Conservation (phyloP, 2,113 vertebrate species). For the Progne subis region DNA sequence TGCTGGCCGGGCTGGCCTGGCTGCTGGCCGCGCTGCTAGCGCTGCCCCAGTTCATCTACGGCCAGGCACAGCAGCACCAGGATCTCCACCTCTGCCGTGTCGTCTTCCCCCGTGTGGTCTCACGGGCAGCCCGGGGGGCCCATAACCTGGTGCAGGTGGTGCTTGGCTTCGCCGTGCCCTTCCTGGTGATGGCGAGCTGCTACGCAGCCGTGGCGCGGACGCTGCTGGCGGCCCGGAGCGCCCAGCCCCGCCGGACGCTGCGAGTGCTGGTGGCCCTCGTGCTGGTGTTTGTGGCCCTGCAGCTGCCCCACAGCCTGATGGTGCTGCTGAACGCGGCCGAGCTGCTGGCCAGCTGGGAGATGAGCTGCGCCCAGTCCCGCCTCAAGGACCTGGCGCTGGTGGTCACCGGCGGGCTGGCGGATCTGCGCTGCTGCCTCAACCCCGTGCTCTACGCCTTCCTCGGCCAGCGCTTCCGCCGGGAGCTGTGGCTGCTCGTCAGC, state of each 20-base stretch:
- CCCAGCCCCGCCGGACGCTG: constrained; percentile 81
- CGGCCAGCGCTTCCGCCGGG: constrained; percentile 86
- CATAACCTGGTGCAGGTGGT: constrained; percentile 75
- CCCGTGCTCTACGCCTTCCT: constrained; percentile 90
- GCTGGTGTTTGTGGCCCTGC: constrained; percentile 84
- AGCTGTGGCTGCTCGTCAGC: constrained; percentile 76
- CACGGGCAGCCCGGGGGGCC: constrained; percentile 65
- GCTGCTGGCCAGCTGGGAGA: constrained; percentile 37
- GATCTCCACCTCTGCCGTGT: constrained; percentile 69
- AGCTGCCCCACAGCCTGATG: constrained; percentile 88
- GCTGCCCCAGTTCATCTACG: constrained; percentile 81
- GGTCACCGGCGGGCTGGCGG: constrained; percentile 84
- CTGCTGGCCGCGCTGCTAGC: constrained; percentile 80
- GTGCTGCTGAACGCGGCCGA: constrained; percentile 77
- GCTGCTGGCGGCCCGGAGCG: constrained; percentile 72
- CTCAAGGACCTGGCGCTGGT: constrained; percentile 78
- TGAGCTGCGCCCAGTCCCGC: constrained; percentile 73
- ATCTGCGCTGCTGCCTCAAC: constrained; percentile 90
- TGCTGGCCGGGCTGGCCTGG: constrained; percentile 71
- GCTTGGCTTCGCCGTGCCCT: constrained; percentile 82
- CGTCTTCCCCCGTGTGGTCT: background rate
- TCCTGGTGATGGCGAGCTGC: constrained; percentile 83
- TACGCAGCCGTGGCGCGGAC: constrained; percentile 80
- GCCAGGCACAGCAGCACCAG: constrained; percentile 42
- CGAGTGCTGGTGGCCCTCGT: constrained; percentile 87